Base-by-base conservation (phyloP, 2,113 vertebrate species). In the Delphinapterus leucas region DNA sequence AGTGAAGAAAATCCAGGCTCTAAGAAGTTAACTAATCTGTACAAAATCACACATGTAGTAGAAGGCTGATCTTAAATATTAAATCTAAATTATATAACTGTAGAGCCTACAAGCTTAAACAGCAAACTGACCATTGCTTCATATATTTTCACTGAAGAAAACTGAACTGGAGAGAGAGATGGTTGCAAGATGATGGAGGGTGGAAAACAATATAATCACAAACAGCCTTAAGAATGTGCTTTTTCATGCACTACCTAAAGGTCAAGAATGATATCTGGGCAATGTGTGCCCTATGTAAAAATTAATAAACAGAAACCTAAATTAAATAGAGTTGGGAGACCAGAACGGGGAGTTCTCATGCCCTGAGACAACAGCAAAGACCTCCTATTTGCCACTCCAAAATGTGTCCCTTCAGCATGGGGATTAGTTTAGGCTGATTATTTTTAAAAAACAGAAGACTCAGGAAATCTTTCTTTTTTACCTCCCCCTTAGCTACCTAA, bases 31-130 rank as follows among this genome's bases (percentile, higher is more conserved):
- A 76, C 68, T 84, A 36, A 71, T 74, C 90, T 87, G 44, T 41
- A 20, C 74, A 95, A 97, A 98, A 95, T 55, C 81, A 92, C 80
- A 93, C 9, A 77, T 74, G 53, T 88, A 77, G 47, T 76, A 90
- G 53, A 14, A 92, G n/a, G 7, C n/a, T 70, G 10, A 49, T 9
- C 11, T 63, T 65, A 92, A 83, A 80, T 61, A 12, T 85, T 77
- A 55, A 80, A 80, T 61, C 14, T 85, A 74, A 55, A 77, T 81
- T 25, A 18, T 61, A 31, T 23, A 86, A 63, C 70, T 76, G n/a
- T 23, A 80, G 38, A 70, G 1, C 23, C 33, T 88, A 70, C 15
- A 87, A 3, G 33, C 23, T 79, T 90, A 96, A 88, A 65, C 13
- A 82, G 28, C 13, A 95, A 91, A 74, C 28, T 68, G n/a, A 49